Evolutionary conservation across 2,888 invertebrate species (phyloP), one percentile per base, ranked within the genome.

Genomic region (Chrysolina americana): DNA sequence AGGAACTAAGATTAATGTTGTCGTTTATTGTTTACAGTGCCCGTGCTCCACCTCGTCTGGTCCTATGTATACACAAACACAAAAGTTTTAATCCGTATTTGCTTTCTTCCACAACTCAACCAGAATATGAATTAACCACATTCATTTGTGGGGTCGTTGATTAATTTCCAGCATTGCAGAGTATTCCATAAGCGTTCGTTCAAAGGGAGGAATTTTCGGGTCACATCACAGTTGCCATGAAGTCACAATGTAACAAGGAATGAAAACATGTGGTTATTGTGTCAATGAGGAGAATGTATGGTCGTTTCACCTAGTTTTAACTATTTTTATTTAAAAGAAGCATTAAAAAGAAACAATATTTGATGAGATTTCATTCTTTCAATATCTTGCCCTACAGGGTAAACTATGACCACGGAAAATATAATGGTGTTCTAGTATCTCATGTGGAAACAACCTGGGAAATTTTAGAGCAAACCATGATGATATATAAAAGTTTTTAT

Each of bases 1-100:
- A 48, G 48, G 48, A 41, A 36, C 41, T 47, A 17, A 69, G 69
- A 63, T 70, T 63, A 36, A 70, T 70, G 41, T 63, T 50, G 70
- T 41, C 21, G 50, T 63, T 41, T 41, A 63, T 63, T 70, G 21
- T 19, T 63, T 64, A 28, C 47, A 62, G 11, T 59, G 36, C 21
- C 65, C 15, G n/a, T 23, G n/a, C 23, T 48, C 48, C 23, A 21
- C 17, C 65, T 65, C 47, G 28, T 48, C 48, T 48, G n/a, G 48
- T 28, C 28, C 44, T 36, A 15, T 28, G 28, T 48, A 48, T n/a
- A 48, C 44, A 47, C n/a, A 0, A 41, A 44, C n/a, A 28, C 65
- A 28, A 47, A 48, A 47, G 47, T 48, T 65, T 48, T 28, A n/a
- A 65, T 44, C 44, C 44, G 17, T 53, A 68, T 68, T 19, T 68